A percentile compares a stretch with the other conserved stretches of the same genome.
phyloP scores from a whole-genome alignment of 2,797 vertebrate species.

The Pipistrellus pipistrellus region DNA sequence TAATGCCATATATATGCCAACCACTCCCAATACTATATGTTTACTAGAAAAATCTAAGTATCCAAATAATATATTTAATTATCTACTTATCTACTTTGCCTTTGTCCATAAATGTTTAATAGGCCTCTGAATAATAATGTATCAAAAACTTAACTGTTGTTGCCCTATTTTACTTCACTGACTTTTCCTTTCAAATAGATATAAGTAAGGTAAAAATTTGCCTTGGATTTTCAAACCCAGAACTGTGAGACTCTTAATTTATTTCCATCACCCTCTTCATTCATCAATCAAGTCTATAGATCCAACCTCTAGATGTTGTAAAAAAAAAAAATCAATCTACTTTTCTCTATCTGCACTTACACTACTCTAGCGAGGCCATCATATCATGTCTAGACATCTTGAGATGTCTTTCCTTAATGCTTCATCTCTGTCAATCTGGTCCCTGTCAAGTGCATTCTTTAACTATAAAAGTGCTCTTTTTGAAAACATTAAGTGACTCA shows the following conservation, averaged over 20 bases:
- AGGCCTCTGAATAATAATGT: background rate
- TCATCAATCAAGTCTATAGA: constrained; percentile 4
- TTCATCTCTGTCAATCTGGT: background rate
- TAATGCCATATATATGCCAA: background rate
- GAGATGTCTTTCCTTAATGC: background rate
- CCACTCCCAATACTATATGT: too few relatives aligned
- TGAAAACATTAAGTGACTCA: background rate
- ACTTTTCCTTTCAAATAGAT: constrained; percentile 22
- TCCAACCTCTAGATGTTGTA: background rate
- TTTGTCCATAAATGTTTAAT: background rate
- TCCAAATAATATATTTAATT: background rate
- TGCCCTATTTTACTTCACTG: background rate
- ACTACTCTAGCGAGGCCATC: background rate
- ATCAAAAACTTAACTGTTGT: background rate
- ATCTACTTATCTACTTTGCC: background rate
- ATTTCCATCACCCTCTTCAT: background rate
- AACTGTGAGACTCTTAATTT: background rate
- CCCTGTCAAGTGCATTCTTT: background rate
- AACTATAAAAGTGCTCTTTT: constrained; percentile 2
- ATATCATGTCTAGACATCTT: constrained; percentile 67
- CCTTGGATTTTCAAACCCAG: background rate
- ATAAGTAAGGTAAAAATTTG: background rate
- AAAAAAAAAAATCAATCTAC: constrained; percentile 16
- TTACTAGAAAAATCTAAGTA: background rate
- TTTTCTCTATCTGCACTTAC: background rate